Evolutionary conservation across 64 coral and sea anemone genomes (phyloP), one percentile per base, ranked within the genome.

Genomic region (Montipora cactus): DNA sequence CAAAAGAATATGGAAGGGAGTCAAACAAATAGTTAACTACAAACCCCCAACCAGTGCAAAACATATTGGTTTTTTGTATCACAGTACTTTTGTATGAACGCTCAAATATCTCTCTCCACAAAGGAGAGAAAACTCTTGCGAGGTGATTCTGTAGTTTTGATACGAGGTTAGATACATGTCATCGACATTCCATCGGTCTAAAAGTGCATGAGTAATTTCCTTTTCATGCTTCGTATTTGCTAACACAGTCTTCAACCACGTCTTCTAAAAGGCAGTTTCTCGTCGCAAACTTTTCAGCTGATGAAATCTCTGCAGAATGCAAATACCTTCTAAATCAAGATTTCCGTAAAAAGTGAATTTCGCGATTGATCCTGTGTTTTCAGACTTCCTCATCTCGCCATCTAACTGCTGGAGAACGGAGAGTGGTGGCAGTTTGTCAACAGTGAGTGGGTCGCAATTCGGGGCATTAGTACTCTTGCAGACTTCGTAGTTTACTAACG

Each of bases 251-350:
- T 79, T 55, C 9, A 90, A 11, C 75, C 75, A 90, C 61, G 21
- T 44, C 61, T 64, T 64, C 10, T 64, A 15, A 64, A 64, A 64
- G 61, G 61, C 61, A 64, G 61, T 64, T 64, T 64, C 10, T 64
- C 15, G 19, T 64, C 61, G 10, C 61, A 64, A 64, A 64, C 61
- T 64, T 64, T 64, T 64, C 61, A 64, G 61, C 61, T 64, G 9
- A 64, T 64, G 61, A 64, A 64, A 89, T 44, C 53, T 37, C 23
- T 68, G 16, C 3, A 89, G 44, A 14, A 89, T 47, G 4, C 44
- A 0, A 48, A 89, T 89, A 19, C 75, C 88, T 19, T 79, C 50
- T 44, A n/a, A 78, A 28, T 79, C 58, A 47, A 89, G 80, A 80
- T 46, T 47, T 5, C 18, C 76, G 49, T 13, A 81, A 12, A 53